Base-by-base conservation (phyloP, 1,140 invertebrate genomes). In the Diuraphis noxia region DNA sequence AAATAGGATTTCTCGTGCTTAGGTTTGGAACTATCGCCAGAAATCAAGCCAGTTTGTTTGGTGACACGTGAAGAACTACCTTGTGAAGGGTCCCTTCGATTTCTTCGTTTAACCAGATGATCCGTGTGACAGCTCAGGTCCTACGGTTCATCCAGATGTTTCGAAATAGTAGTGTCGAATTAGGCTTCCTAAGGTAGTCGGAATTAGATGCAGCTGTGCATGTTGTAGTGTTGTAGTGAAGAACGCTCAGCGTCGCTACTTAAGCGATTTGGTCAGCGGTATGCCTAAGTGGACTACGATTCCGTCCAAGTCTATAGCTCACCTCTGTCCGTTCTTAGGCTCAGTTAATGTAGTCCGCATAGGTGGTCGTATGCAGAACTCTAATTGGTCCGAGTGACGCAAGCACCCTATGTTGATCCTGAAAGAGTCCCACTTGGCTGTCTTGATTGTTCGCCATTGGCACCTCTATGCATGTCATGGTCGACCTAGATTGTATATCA, bases 401-500 rank as follows among this genome's bases (percentile, higher is more conserved):
- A 92, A 92, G 56, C 91, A 92, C 52, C 92, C 91, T 9, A 92
- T 92, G 34, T 77, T 92, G 36, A n/a, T 93, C 6, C 91, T 92
- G 8, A 79, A 36, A 40, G 40, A 82, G 19, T n/a, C 63, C 34
- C 41, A 91, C 93, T 23, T 94, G 93, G 93, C 94, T 92, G 93
- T 92, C 89, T 52, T 93, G 23, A 87, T 94, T 13, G 93, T 93
- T 49, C 92, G 93, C 7, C 23, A 93, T 91, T 92, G 92, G 86
- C 94, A 94, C 88, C 21, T 43, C 38, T 56, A 72, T 92, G 72
- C 93, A 92, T 92, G 93, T 21, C 94, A 94, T 92, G 92, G 92
- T 82, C 93, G 93, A 25, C 91, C 93, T 34, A 92, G 92, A 0
- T 36, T 92, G 8, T 72, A 93, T 19, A 92, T 92, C 77, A 92